Conservation (phyloP, 1,140 invertebrate genomes). For the Drosophila ambigua region DNA sequence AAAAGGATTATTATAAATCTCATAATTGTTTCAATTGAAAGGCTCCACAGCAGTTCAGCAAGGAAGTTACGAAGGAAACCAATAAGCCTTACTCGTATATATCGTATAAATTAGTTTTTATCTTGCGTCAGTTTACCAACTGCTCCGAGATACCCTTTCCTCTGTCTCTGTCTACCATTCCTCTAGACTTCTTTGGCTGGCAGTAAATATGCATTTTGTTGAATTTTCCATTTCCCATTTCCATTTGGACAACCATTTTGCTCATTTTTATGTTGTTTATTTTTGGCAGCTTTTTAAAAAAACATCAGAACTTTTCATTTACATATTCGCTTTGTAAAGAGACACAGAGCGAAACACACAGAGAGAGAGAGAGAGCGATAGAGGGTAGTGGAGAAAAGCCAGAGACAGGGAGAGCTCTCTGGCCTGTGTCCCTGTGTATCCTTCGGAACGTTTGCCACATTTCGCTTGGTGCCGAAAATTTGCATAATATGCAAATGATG, state of each 20-base stretch:
- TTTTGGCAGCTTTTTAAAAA: conserved; percentile 78
- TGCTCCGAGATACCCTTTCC: conserved; percentile 15
- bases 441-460: conserved; percentile 71
- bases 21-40: no score
- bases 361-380: conserved; percentile 11
- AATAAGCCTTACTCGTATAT: no score
- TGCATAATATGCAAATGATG: conserved; percentile 83
- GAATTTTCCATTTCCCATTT: conserved; percentile 69
- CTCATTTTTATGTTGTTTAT: conserved; percentile 80
- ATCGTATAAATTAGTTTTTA: background rate
- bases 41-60: no score
- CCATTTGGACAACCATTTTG: conserved; percentile 64
- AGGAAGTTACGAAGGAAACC: no score
- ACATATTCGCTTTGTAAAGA: conserved; percentile 75
- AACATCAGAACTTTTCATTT: conserved; percentile 78
- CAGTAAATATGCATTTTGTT: conserved; percentile 78
- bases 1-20: no score
- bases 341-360: conserved; percentile 17
- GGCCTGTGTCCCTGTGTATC: conserved; percentile 56
- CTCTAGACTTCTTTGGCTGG: conserved; percentile 39
- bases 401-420: background rate
- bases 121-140: background rate
- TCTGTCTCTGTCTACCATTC: background rate
- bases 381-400: conserved; percentile 2
- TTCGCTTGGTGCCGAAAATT: conserved; percentile 75